phyloP scores from a whole-genome alignment of 2,888 invertebrate species.

The Macrosiphum euphorbiae region DNA sequence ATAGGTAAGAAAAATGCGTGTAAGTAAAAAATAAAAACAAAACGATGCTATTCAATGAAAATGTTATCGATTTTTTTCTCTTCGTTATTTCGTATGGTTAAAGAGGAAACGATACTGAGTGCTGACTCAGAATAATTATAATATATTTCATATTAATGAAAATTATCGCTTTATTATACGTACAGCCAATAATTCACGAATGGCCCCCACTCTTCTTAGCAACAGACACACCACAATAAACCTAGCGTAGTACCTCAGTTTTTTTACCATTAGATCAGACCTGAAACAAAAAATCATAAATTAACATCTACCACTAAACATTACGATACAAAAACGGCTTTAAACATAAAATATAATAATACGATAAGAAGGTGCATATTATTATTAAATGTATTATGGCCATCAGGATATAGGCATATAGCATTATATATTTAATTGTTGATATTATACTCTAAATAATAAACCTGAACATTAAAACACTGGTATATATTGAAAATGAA shows the following conservation, averaged over 20 bases:
- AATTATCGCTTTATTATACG: slow-evolving; percentile 67
- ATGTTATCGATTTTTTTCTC: slow-evolving; percentile 9
- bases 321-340: background rate
- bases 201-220: slow-evolving; percentile 92
- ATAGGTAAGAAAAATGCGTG: background rate
- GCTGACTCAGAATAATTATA: background rate
- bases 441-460: background rate
- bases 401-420: background rate
- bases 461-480: background rate
- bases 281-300: slow-evolving; percentile 69
- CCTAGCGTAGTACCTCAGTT: slow-evolving; percentile 92
- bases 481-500: background rate
- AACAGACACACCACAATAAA: slow-evolving; percentile 96
- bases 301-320: background rate
- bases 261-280: slow-evolving; percentile 97
- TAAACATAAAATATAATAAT: background rate
- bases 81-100: background rate
- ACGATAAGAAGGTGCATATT: background rate
- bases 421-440: background rate
- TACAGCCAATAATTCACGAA: slow-evolving; percentile 86
- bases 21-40: background rate
- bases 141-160: background rate
- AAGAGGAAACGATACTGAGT: background rate
- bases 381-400: background rate
- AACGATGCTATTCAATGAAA: background rate